Base-by-base conservation (phyloP, 2,888 invertebrate species). In the Spilarctia lutea region DNA sequence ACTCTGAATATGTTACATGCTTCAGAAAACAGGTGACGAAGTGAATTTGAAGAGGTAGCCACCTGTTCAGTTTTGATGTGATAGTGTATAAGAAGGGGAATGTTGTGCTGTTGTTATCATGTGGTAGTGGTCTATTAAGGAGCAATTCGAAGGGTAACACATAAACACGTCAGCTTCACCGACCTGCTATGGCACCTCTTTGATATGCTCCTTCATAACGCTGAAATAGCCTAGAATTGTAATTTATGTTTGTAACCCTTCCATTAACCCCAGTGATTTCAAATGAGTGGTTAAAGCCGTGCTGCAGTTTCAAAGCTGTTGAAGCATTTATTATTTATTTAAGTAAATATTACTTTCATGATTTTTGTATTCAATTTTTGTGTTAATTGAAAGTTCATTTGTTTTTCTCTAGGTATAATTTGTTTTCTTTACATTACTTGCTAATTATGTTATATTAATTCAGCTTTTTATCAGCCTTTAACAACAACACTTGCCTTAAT, bases 1-100 rank as follows among this genome's bases (percentile, higher is more conserved):
- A 99, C 99, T 0, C 94, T 99, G 48, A 99, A 99, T 89, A 99
- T 99, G 97, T 96, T 99, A 75, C 99, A 99, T 91, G 99, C 99
- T 0, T 97, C 98, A 0, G 99, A 98, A 90, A 20, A 97, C 76
- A 99, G 99, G 91, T 48, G 18, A 20, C 20, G 20, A 48, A 48
- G 48, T 48, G 48, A 45, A 48, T 20, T 48, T 20, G 98, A 98
- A 86, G 98, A 98, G 90, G 98, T 98, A 89, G 96, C 97, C 81
- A 96, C 97, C 88, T 97, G 81, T 83, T 83, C 71, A 68, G 48
- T 82, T n/a, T 80, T 52, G 75, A 71, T 80, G 83, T 82, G 42
- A 30, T 83, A 76, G 72, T 13, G 48, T 60, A 24, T 76, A 75
- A 72, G 56, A 67, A 67, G 73, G 77, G 70, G 75, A 68, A 65